These are phyloP conservation scores for Tetragonula clypearis DNA, from an alignment of 1,140 invertebrate genomes.

Conservation along the genomic window DNA sequence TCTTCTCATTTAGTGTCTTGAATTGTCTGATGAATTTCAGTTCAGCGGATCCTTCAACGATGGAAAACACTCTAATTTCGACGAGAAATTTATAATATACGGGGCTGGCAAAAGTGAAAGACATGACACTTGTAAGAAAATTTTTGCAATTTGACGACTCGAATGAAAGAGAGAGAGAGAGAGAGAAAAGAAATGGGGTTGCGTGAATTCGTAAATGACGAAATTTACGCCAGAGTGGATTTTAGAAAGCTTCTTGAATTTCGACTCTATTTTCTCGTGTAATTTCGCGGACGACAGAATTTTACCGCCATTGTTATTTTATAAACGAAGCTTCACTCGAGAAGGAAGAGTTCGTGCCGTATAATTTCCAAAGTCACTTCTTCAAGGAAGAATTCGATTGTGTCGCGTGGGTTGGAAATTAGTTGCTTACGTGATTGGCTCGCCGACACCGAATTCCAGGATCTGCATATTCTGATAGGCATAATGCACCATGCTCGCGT, in stretches of 20 bases:
- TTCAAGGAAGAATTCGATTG: neutral
- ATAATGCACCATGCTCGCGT: slow-evolving; percentile 91
- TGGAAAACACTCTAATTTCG: too few relatives aligned
- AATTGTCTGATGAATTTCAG: too few relatives aligned
- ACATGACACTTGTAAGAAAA: too few relatives aligned
- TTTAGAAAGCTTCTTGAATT: neutral
- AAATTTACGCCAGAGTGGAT: neutral
- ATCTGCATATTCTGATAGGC: slow-evolving; percentile 94
- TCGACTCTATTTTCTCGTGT: too few relatives aligned
- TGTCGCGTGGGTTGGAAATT: neutral
- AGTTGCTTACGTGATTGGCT: slow-evolving; percentile 86
- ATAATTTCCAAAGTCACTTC: neutral
- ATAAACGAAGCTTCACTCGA: neutral
- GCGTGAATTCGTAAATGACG: neutral
- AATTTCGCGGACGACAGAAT: too few relatives aligned
- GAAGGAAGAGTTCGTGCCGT: neutral
- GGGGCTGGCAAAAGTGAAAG: too few relatives aligned
- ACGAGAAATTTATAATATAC: too few relatives aligned
- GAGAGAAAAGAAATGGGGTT: neutral
- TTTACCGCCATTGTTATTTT: neutral
- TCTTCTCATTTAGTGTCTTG: too few relatives aligned
- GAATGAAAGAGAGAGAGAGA: too few relatives aligned
- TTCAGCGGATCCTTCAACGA: too few relatives aligned
- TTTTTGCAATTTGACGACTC: too few relatives aligned
- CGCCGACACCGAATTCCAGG: slow-evolving; percentile 89